phyloP scores from a whole-genome alignment of 2,888 invertebrate species.

The Acleris literana region DNA sequence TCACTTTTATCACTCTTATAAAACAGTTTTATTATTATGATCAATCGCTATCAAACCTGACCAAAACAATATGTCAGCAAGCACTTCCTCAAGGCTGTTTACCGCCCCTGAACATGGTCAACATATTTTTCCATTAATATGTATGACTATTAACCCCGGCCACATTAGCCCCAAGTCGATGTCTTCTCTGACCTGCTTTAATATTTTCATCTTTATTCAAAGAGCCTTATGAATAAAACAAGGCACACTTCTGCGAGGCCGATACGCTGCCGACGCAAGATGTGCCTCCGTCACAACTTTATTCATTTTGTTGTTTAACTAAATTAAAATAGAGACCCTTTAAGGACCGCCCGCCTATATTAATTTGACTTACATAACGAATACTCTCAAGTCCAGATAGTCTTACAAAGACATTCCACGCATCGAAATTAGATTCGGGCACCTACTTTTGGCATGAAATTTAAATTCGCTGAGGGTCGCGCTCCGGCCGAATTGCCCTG shows the following conservation, averaged over 20 bases:
- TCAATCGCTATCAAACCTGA: background rate
- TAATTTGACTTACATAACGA: conserved; percentile 32
- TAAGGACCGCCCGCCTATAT: conserved; percentile 36
- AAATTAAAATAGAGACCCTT: conserved; percentile 62
- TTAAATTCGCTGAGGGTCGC: conserved; percentile 21
- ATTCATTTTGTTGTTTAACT: conserved; percentile 69
- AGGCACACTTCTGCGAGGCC: conserved; percentile 56
- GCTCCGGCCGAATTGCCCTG: conserved; percentile 13
- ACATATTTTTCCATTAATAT: conserved; percentile 73
- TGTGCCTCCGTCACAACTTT: conserved; percentile 60
- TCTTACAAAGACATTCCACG: conserved; percentile 34
- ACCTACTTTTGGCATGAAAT: conserved; percentile 27
- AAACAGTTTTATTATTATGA: background rate
- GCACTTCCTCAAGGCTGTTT: conserved; percentile 29
- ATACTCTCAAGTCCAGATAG: conserved; percentile 20
- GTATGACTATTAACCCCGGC: conserved; percentile 73
- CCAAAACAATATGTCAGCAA: conserved; percentile 15
- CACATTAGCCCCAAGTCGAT: conserved; percentile 68
- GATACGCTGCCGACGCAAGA: conserved; percentile 63
- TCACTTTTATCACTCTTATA: too few relatives aligned
- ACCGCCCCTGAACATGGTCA: conserved; percentile 45
- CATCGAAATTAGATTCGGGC: conserved; percentile 34
- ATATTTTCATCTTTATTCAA: conserved; percentile 83
- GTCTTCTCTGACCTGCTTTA: conserved; percentile 70
- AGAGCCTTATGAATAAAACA: conserved; percentile 80